Conservation (phyloP, 1,140 invertebrate genomes). For the Polyergus mexicanus region DNA sequence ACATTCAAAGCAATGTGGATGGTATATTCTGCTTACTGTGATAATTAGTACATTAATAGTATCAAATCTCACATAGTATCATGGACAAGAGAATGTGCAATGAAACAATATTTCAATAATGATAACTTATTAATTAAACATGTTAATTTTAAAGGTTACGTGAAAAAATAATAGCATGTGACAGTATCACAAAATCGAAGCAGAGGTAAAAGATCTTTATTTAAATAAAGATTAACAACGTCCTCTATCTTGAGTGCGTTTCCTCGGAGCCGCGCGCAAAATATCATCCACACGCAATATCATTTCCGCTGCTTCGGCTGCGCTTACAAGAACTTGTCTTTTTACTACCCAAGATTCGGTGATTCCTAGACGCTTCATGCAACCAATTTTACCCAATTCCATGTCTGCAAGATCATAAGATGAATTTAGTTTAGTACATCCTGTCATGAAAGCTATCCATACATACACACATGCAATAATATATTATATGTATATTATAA, state of each 20-base stretch:
- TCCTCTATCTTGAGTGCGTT: constrained; percentile 94
- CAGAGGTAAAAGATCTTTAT: background rate
- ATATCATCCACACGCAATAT: constrained; percentile 99
- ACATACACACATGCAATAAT: background rate
- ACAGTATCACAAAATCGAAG: constrained; percentile 17
- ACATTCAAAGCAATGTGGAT: constrained; percentile 10
- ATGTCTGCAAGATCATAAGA: constrained; percentile 89
- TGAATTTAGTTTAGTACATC: constrained; percentile 34
- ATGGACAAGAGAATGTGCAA: background rate
- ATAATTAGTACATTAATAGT: constrained; percentile 28
- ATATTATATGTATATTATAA: background rate
- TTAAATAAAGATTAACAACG: constrained; percentile 90
- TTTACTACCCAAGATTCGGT: constrained; percentile 99
- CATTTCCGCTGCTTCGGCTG: constrained; percentile 99
- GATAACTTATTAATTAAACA: constrained; percentile 11
- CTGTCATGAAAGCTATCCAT: background rate
- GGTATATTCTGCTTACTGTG: constrained; percentile 6
- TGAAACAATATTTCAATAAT: background rate
- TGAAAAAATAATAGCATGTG: background rate
- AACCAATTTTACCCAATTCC: constrained; percentile 93
- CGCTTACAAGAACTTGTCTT: constrained; percentile 97
- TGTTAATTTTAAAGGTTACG: constrained; percentile 19
- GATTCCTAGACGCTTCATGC: constrained; percentile 96
- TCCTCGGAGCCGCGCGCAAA: constrained; percentile 97
- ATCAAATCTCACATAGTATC: constrained; percentile 21